These are phyloP conservation scores for Heliconius himera DNA, from an alignment of 1,140 invertebrate genomes.

Conservation along the genomic window DNA sequence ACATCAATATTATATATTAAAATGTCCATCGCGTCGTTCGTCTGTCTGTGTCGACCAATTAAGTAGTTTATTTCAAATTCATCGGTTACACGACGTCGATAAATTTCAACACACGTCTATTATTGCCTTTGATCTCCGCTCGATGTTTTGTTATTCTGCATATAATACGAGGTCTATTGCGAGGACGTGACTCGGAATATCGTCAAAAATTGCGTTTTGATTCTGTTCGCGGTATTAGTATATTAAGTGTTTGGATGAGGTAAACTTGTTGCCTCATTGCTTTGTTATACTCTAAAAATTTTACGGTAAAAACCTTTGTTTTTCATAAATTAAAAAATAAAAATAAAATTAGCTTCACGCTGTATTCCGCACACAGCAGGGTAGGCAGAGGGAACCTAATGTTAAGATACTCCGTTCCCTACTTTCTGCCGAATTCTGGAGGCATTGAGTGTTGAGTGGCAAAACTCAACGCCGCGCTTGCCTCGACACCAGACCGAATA, in stretches of 20 bases:
- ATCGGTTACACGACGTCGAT: constrained; percentile 66
- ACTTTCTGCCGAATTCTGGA: no score
- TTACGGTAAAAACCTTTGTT: background rate
- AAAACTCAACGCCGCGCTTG: no score
- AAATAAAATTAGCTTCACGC: no score
- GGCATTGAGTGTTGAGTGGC: no score
- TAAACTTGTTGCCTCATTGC: background rate
- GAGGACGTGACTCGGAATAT: constrained; percentile 67
- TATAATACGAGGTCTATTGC: constrained; percentile 69
- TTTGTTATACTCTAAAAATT: background rate
- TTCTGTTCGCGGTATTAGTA: constrained; percentile 59
- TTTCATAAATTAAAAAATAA: no score
- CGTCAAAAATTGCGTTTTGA: constrained; percentile 65
- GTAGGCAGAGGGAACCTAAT: no score
- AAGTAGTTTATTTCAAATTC: constrained; percentile 62
- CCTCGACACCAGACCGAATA: no score
- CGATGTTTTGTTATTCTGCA: constrained; percentile 70
- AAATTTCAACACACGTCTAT: constrained; percentile 78
- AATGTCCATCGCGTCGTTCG: constrained; percentile 51
- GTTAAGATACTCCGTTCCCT: no score
- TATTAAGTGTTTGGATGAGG: constrained; percentile 44
- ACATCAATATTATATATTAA: constrained; percentile 56
- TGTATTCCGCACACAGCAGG: no score
- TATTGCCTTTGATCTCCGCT: constrained; percentile 75
- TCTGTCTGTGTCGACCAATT: constrained; percentile 55